These are phyloP conservation scores for Helleia helle DNA, from an alignment of 2,888 invertebrate species.

Conservation along the genomic window DNA sequence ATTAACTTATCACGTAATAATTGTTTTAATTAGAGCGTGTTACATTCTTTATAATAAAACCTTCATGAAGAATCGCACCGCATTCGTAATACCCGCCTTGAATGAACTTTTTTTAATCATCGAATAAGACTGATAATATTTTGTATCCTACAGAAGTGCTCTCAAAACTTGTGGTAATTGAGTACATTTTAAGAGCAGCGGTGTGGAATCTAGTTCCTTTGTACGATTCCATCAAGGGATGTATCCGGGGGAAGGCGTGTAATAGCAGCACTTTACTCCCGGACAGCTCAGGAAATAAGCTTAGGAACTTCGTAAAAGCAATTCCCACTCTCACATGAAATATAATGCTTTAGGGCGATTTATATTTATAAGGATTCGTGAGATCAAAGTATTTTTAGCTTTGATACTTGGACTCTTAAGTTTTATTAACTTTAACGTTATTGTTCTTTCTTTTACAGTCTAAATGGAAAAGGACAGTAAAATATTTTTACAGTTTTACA, in stretches of 20 bases:
- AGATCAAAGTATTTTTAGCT: slow-evolving; percentile 42
- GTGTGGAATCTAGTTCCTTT: slow-evolving; percentile 59
- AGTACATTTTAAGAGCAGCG: slow-evolving; percentile 46
- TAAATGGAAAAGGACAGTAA: too few species aligned
- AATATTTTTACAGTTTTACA: too few species aligned
- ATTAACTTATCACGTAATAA: too few species aligned
- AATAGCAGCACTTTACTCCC: slow-evolving; percentile 70
- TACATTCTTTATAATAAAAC: too few species aligned
- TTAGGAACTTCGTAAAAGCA: slow-evolving; percentile 72
- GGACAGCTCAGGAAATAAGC: slow-evolving; percentile 70
- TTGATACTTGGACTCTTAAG: slow-evolving; percentile 5
- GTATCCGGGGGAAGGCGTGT: slow-evolving; percentile 39
- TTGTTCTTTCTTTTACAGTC: neutral
- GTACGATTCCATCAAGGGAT: slow-evolving; percentile 27
- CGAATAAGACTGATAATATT: too few species aligned
- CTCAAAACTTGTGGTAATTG: slow-evolving; percentile 34
- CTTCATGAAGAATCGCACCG: too few species aligned
- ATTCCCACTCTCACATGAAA: slow-evolving; percentile 66
- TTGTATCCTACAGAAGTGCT: too few species aligned
- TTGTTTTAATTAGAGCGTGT: too few species aligned
- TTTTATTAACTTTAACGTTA: neutral
- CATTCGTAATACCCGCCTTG: too few species aligned
- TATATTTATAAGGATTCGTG: slow-evolving; percentile 68
- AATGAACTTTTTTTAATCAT: too few species aligned
- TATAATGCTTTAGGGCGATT: slow-evolving; percentile 65